Evolutionary conservation across 2,888 invertebrate genomes (phyloP).

Genomic region (Campoplex nolae): DNA sequence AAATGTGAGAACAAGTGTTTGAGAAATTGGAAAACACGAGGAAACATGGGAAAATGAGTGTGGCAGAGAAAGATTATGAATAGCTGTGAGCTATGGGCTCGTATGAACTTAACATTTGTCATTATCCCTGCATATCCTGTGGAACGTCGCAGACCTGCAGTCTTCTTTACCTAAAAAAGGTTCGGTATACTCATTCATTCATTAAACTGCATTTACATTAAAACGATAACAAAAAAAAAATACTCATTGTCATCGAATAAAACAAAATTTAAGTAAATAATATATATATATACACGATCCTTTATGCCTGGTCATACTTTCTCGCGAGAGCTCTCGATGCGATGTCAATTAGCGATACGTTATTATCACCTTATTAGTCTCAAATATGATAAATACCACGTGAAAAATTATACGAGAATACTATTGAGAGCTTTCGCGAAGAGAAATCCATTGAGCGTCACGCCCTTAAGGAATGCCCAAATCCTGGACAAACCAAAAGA

Average conservation of each 20-base stretch:
- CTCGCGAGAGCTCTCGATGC: conserved; percentile 58
- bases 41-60: conserved; percentile 37
- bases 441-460: conserved; percentile 31
- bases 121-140: conserved; percentile 79
- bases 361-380: conserved; percentile 13
- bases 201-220: conserved; percentile 66
- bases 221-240: conserved; percentile 35
- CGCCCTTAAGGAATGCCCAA: neutral
- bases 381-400: neutral
- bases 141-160: conserved; percentile 84
- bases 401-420: conserved; percentile 27
- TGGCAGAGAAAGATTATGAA: conserved; percentile 22
- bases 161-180: conserved; percentile 85
- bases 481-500: conserved; percentile 16
- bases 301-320: conserved; percentile 24
- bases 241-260: conserved; percentile 44
- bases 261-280: conserved; percentile 6
- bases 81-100: conserved; percentile 82
- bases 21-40: conserved; percentile 7
- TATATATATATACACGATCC: neutral
- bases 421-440: conserved; percentile 34
- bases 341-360: conserved; percentile 63
- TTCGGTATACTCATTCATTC: conserved; percentile 78
- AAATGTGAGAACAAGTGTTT: conserved; percentile 4
- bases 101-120: conserved; percentile 76